phyloP scores from a whole-genome alignment of 2,113 vertebrate genomes.

The Anolis sagrei region DNA sequence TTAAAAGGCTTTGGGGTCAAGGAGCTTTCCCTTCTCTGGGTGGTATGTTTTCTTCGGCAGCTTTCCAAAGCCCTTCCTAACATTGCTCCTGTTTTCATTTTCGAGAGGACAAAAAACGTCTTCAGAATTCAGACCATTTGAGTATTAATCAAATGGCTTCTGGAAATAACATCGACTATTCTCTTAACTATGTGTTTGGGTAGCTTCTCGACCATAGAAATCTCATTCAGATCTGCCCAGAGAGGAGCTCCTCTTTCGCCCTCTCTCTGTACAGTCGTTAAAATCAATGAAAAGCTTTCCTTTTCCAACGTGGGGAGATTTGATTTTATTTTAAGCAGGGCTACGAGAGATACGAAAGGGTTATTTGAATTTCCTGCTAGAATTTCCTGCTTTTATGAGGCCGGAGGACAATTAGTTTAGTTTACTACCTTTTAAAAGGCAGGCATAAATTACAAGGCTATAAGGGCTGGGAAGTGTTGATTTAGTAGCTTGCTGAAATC shows the following conservation, averaged over 20 bases:
- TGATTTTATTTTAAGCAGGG: background rate
- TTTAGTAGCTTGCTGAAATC: constrained; percentile 72
- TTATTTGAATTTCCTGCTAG: constrained; percentile 72
- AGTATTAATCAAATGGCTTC: background rate
- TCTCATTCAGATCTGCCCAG: background rate
- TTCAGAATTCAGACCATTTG: background rate
- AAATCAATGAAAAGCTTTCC: background rate
- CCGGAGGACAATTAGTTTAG: constrained; percentile 78
- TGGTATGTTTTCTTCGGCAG: constrained; percentile 31
- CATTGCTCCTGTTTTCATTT: background rate
- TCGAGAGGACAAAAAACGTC: background rate
- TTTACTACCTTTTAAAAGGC: constrained; percentile 82
- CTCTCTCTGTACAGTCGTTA: background rate
- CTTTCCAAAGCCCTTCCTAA: constrained; percentile 33
- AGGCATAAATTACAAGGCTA: constrained; percentile 79
- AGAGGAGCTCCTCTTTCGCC: too few relatives aligned
- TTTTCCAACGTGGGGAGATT: background rate
- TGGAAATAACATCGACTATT: background rate
- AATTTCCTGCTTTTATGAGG: constrained; percentile 77
- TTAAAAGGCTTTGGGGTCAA: background rate
- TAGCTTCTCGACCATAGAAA: background rate
- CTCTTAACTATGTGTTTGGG: background rate
- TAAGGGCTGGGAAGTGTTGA: constrained; percentile 72
- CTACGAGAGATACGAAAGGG: constrained; percentile 60
- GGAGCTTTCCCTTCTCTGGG: constrained; percentile 21